These are phyloP conservation scores for Oplegnathus fasciatus DNA, from an alignment of 2,113 vertebrate genomes.

Conservation along the genomic window DNA sequence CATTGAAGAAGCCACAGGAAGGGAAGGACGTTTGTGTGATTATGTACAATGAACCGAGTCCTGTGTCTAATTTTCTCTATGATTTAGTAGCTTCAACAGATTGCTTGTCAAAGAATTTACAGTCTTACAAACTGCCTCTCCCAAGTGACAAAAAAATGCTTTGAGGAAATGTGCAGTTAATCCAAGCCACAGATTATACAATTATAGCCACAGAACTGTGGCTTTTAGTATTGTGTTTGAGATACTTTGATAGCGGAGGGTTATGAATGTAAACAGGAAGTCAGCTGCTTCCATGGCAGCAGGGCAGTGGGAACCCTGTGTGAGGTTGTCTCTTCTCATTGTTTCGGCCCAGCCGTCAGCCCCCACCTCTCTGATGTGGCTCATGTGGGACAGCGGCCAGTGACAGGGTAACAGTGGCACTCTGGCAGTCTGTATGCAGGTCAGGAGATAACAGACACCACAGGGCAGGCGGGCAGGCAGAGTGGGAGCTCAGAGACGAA, in stretches of 20 bases:
- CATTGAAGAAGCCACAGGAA: slow-evolving; percentile 10
- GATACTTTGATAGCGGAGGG: background rate
- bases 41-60: background rate
- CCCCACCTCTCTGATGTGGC: slow-evolving; percentile 26
- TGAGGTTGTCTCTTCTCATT: slow-evolving; percentile 41
- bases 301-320: slow-evolving; percentile 34
- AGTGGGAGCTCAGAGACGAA: slow-evolving; percentile 5
- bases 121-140: background rate
- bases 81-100: slow-evolving; percentile 9
- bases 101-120: slow-evolving; percentile 17
- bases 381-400: slow-evolving; percentile 54
- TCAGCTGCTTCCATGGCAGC: slow-evolving; percentile 35
- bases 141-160: slow-evolving; percentile 13
- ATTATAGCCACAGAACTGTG: slow-evolving; percentile 11
- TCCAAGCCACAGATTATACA: background rate
- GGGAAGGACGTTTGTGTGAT: background rate
- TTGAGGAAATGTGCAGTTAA: slow-evolving; percentile 20
- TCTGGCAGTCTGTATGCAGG: slow-evolving; percentile 40
- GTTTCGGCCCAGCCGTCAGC: slow-evolving; percentile 35
- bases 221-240: slow-evolving; percentile 4
- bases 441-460: slow-evolving; percentile 49
- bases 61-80: background rate
- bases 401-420: slow-evolving; percentile 20
- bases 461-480: slow-evolving; percentile 25
- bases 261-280: slow-evolving; percentile 62